These are phyloP conservation scores for Thunnus albacares DNA, from an alignment of 2,797 vertebrate genomes.

Conservation along the genomic window DNA sequence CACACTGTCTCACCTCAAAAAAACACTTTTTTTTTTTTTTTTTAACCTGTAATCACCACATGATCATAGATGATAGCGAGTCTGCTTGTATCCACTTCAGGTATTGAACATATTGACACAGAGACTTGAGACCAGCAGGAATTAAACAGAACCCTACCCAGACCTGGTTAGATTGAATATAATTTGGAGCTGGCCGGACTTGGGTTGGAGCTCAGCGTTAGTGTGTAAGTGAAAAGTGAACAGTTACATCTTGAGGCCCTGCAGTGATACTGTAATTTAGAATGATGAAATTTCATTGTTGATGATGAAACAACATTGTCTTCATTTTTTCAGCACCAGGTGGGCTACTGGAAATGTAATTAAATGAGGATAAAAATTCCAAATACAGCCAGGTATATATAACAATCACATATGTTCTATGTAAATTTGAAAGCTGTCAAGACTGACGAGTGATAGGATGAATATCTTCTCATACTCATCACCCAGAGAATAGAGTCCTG, in stretches of 20 bases:
- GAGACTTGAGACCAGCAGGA: slow-evolving; percentile 1
- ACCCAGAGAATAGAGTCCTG: neutral
- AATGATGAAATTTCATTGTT: too few species aligned
- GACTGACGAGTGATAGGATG: neutral
- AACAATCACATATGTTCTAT: neutral
- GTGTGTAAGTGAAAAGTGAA: neutral
- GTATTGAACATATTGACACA: slow-evolving; percentile 13
- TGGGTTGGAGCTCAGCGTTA: too few species aligned
- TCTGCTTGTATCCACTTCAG: neutral
- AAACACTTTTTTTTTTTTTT: neutral
- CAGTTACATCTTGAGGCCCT: too few species aligned
- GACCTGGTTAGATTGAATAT: neutral
- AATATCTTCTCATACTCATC: slow-evolving; percentile 4
- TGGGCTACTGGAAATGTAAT: too few species aligned
- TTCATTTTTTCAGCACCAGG: too few species aligned
- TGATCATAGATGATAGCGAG: slow-evolving; percentile 29
- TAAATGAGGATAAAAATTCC: too few species aligned
- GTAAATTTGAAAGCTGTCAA: neutral
- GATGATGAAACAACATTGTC: too few species aligned
- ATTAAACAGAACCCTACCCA: neutral
- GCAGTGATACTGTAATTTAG: too few species aligned
- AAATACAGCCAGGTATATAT: neutral
- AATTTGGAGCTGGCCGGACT: neutral
- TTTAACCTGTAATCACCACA: slow-evolving; percentile 2
- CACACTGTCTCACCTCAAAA: slow-evolving; percentile 30